Conservation (phyloP, 2,113 vertebrate species). For the Saimiri boliviensis region DNA sequence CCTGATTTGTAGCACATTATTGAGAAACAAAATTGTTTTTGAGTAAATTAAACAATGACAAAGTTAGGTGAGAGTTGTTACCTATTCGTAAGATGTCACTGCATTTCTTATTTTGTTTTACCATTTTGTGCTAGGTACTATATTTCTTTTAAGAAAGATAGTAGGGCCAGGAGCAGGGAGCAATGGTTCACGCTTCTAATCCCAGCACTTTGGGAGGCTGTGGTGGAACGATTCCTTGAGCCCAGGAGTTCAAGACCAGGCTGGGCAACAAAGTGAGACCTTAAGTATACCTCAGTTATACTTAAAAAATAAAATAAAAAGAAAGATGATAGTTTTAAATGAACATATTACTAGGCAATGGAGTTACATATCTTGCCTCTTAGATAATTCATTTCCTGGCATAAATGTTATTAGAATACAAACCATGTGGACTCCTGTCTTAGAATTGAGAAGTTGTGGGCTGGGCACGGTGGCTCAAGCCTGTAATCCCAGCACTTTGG, state of each 20-base stretch:
- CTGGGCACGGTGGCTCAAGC: no score
- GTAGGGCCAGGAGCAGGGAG: no score
- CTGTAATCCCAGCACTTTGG: no score
- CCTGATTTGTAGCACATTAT: background rate
- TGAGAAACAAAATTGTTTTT: background rate
- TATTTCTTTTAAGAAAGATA: background rate
- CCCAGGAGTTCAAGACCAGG: no score
- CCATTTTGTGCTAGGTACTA: background rate
- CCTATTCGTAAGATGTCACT: background rate
- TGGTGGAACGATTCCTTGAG: no score
- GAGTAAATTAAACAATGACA: conserved; percentile 8
- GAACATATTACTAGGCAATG: background rate
- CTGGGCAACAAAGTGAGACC: no score
- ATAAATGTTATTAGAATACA: background rate
- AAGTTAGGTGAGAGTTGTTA: background rate
- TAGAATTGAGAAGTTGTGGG: conserved; percentile 13
- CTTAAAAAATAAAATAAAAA: background rate
- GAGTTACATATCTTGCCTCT: background rate
- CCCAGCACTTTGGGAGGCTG: no score
- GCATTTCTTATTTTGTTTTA: background rate
- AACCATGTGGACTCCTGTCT: background rate
- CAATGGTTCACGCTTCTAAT: no score
- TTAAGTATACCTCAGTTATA: no score
- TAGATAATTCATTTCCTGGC: background rate
- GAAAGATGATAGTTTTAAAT: conserved; percentile 20